phyloP scores from a whole-genome alignment of 2,113 vertebrate species.

The Mus pahari region DNA sequence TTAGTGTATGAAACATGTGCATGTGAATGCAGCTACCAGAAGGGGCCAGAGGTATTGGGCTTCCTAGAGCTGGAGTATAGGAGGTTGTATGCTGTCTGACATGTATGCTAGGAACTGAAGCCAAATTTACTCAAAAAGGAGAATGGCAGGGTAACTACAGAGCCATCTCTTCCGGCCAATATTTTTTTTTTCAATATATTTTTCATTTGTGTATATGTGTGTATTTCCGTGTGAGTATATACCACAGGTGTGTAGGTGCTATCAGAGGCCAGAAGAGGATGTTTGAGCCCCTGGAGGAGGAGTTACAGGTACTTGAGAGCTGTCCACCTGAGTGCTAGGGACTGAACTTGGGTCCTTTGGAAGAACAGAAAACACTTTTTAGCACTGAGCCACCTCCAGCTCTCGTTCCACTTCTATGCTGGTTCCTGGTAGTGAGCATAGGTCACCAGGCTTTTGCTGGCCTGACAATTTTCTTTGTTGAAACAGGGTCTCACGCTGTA shows the following conservation, averaged over 20 bases:
- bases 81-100: neutral
- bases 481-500: neutral
- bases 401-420: too few species aligned
- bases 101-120: neutral
- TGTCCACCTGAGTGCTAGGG: neutral
- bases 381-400: neutral
- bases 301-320: neutral
- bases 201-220: neutral
- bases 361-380: neutral
- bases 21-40: neutral
- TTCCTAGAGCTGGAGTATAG: neutral
- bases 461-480: neutral
- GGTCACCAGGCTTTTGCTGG: neutral
- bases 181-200: neutral
- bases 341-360: neutral
- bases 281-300: neutral
- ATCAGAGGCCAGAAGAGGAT: neutral
- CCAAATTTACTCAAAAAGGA: neutral
- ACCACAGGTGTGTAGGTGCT: neutral
- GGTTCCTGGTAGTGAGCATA: neutral
- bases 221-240: neutral
- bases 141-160: neutral
- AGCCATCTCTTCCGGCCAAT: neutral
- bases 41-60: neutral
- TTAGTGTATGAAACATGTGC: neutral